Evolutionary conservation across 2,888 invertebrate genomes (phyloP).

Genomic region (Notocelia uddmanniana): DNA sequence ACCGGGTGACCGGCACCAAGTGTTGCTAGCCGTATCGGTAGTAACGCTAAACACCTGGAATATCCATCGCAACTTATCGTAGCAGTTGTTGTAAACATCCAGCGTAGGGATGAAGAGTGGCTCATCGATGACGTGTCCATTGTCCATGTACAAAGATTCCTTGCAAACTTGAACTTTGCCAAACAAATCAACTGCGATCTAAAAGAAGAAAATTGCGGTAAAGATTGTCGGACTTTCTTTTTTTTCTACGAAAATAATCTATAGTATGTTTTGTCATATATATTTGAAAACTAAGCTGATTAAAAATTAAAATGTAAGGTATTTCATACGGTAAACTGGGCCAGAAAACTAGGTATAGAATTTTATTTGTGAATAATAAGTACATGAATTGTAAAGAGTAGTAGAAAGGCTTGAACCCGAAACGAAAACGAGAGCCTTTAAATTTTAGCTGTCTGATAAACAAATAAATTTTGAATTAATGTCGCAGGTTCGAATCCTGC

Average conservation of each 20-base stretch:
- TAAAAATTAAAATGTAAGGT: no score
- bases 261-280: neutral
- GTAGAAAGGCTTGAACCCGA: no score
- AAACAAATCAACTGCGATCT: conserved; percentile 65
- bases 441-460: no score
- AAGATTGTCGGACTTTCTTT: neutral
- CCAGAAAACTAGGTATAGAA: neutral
- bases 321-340: neutral
- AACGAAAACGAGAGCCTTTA: no score
- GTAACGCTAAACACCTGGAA: conserved; percentile 57
- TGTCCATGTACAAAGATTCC: conserved; percentile 75
- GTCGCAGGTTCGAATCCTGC: no score
- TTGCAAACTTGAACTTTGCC: conserved; percentile 84
- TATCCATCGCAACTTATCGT: conserved; percentile 59
- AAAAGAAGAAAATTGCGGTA: conserved; percentile 18
- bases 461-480: no score
- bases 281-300: no score
- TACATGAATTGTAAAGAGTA: neutral
- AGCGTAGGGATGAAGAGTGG: conserved; percentile 49
- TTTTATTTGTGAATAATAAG: neutral
- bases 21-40: conserved; percentile 67
- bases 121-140: conserved; percentile 71
- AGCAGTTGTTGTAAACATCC: conserved; percentile 58
- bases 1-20: conserved; percentile 66
- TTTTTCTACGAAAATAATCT: neutral